Conservation (phyloP, 2,797 vertebrate genomes). For the Distichodus sexfasciatus region DNA sequence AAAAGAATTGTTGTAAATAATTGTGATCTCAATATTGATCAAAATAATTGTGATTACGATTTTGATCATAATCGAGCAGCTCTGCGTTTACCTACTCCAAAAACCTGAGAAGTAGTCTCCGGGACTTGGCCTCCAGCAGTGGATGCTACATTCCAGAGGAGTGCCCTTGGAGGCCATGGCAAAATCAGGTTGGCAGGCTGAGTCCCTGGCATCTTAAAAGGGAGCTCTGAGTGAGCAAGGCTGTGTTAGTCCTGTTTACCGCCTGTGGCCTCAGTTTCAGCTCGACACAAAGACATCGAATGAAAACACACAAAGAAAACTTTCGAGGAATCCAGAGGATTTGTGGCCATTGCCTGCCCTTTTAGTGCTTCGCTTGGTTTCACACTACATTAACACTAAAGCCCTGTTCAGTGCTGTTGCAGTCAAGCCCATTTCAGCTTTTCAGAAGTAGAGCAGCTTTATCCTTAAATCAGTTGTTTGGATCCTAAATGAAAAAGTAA, state of each 20-base stretch:
- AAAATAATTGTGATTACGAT: too few relatives aligned
- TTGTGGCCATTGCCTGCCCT: not conserved
- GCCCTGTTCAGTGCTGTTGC: not conserved
- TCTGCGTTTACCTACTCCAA: conserved; percentile 28
- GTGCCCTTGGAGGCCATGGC: conserved; percentile 17
- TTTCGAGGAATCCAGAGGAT: not conserved
- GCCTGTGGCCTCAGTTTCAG: conserved; percentile 5
- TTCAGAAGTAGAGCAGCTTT: not conserved
- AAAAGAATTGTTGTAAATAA: too few relatives aligned
- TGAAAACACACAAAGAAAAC: too few relatives aligned
- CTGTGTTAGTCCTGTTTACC: conserved; percentile 9
- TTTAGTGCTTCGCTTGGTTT: not conserved
- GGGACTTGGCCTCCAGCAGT: not conserved
- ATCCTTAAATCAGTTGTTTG: conserved; percentile 16
- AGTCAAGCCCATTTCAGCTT: not conserved
- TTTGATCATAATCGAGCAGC: too few relatives aligned
- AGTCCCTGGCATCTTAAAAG: conserved; percentile 5
- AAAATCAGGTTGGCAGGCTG: not conserved
- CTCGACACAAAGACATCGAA: too few relatives aligned
- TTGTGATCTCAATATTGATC: too few relatives aligned
- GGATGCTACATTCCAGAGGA: conserved; percentile 1
- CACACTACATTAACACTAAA: not conserved
- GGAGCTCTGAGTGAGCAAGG: conserved; percentile 3
- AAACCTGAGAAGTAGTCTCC: not conserved
- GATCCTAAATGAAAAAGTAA: not conserved